Percentiles rank a stretch among this genome's conserved stretches.
phyloP scores from a whole-genome alignment of 2,113 vertebrate species.

The Theristicus caerulescens region DNA sequence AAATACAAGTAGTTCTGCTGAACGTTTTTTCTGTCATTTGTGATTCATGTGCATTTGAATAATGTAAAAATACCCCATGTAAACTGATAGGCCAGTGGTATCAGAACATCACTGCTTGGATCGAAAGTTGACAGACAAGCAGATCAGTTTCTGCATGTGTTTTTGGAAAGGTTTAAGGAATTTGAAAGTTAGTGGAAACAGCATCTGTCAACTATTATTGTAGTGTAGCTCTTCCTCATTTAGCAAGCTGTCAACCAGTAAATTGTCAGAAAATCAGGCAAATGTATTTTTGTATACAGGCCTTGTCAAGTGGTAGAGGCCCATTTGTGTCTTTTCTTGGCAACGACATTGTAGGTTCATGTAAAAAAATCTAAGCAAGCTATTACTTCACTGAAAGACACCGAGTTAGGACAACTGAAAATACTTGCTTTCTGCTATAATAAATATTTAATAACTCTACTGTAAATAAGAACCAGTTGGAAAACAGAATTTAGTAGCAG shows the following conservation, averaged over 20 bases:
- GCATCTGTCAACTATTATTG: conserved; percentile 64
- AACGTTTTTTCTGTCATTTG: not conserved
- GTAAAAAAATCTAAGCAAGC: not conserved
- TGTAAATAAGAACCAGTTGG: conserved; percentile 17
- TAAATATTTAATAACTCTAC: conserved; percentile 23
- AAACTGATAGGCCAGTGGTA: not conserved
- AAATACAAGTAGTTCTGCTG: not conserved
- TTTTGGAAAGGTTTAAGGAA: conserved; percentile 3
- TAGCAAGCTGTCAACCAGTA: conserved; percentile 53
- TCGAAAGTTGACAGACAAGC: not conserved
- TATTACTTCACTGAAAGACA: not conserved
- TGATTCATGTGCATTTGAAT: not conserved
- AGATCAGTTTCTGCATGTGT: not conserved
- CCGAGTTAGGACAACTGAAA: not conserved
- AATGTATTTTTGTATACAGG: not conserved
- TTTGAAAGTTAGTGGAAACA: conserved; percentile 22
- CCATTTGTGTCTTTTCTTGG: not conserved
- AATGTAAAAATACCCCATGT: not conserved
- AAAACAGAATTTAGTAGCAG: not conserved
- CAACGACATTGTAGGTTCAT: not conserved
- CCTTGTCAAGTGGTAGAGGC: not conserved
- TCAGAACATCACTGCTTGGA: not conserved
- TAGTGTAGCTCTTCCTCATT: conserved; percentile 27
- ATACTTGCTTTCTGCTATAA: not conserved
- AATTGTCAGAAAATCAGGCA: conserved; percentile 41